Conservation (phyloP, 1,140 invertebrate genomes). For the Glossosoma conforme region DNA sequence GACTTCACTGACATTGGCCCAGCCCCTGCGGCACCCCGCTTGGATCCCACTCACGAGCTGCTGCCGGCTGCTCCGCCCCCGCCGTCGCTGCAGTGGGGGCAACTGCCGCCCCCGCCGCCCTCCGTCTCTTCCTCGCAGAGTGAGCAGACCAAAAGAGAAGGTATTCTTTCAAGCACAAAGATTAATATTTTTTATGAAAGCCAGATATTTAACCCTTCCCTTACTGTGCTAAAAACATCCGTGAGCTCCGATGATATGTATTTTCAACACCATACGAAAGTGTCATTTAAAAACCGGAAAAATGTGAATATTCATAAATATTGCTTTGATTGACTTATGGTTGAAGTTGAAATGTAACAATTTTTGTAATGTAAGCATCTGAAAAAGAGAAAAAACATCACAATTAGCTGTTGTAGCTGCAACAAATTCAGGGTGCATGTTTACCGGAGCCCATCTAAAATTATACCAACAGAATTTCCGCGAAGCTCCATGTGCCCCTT, state of each 20-base stretch:
- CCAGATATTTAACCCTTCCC: not conserved
- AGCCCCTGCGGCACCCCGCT: not conserved
- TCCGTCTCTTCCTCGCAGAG: conserved; percentile 1
- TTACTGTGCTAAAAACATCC: not conserved
- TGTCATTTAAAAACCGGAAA: not conserved
- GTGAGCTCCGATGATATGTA: not conserved
- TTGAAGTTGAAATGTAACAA: too few relatives aligned
- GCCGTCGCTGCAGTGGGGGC: conserved; percentile 2
- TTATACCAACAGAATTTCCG: too few relatives aligned
- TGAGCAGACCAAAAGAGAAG: conserved; percentile 25
- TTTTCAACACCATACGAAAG: not conserved
- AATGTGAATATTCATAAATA: conserved; percentile 3
- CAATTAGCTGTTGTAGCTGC: too few relatives aligned
- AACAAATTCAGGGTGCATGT: too few relatives aligned
- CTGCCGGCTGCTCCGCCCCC: conserved; percentile 8
- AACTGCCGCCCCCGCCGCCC: not conserved
- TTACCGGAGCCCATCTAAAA: too few relatives aligned
- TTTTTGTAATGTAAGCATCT: not conserved
- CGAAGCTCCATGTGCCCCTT: not conserved
- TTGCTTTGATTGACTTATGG: not conserved
- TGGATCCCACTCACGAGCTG: not conserved
- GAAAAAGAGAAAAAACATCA: not conserved
- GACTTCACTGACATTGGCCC: conserved; percentile 2
- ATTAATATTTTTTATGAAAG: not conserved
- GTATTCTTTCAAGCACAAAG: conserved; percentile 5